A percentile compares a stretch with the other conserved stretches of the same genome.
Evolutionary conservation across 2,113 vertebrate species (phyloP).

Genomic region (Tetrao urogallus): DNA sequence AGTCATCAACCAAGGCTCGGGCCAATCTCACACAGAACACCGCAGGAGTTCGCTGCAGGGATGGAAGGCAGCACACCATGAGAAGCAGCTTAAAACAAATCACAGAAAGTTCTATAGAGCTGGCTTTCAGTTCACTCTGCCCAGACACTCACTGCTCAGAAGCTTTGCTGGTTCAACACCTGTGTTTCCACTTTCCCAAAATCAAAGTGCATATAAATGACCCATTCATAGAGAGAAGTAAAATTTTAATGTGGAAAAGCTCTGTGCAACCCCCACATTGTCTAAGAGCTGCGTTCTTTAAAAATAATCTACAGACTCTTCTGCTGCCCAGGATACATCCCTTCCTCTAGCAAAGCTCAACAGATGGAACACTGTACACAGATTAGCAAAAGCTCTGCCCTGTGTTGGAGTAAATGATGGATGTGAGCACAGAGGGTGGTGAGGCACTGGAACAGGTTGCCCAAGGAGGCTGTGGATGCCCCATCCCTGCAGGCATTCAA

Average conservation of each 20-base stretch:
- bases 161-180: accelerated
- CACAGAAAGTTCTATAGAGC: background rate
- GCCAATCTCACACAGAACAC: slow-evolving; percentile 91
- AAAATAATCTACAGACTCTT: background rate
- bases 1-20: slow-evolving; percentile 92
- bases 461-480: no score
- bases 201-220: background rate
- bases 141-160: background rate
- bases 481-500: no score
- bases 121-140: accelerated
- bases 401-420: background rate
- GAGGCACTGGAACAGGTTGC: no score
- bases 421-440: accelerated
- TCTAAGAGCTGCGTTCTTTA: background rate
- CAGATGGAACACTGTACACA: background rate
- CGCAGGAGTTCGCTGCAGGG: slow-evolving; percentile 85
- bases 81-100: accelerated
- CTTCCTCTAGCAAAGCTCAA: background rate
- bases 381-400: background rate
- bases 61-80: background rate
- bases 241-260: background rate
- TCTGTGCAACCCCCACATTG: background rate
- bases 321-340: background rate
- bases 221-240: background rate
- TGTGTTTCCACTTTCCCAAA: background rate